Evolutionary conservation across 1,140 invertebrate species (phyloP), one percentile per base, ranked within the genome.

Genomic region (Pteromalus puparum): DNA sequence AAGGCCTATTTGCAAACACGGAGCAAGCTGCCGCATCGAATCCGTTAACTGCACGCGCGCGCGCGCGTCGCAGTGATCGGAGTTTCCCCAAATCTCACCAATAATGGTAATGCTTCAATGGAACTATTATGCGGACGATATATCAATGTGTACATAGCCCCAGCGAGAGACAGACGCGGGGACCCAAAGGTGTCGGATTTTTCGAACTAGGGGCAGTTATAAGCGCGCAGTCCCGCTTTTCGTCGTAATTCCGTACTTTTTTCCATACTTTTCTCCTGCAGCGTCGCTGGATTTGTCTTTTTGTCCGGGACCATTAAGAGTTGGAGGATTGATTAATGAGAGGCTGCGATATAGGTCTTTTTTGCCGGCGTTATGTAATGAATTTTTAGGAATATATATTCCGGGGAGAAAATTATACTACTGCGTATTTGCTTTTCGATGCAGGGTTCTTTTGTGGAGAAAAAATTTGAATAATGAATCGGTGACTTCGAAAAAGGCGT

Each of bases 1-100:
- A 86, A 90, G 89, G 87, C 88, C 90, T 93, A 93, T 92, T 93
- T 93, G 91, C 91, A 92, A 93, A 93, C 91, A 92, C 85, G 88
- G 81, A 80, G 90, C 91, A 93, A 93, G 91, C 91, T 92, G 92
- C 91, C 87, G 90, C 91, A 48, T 46, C 61, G 90, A 93, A 93
- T 93, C 91, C 90, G 91, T 91, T 92, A 90, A 42, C 76, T 83
- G 87, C 85, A 87, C 83, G 2, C 18, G 21, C 18, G 21, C 18
- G 53, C 48, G 88, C 87, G 87, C 86, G 87, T 88, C 89, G 88
- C 4, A 42, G 38, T 42, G 38, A 42, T 42, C 38, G 10, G 38
- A 61, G 89, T 92, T 92, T 91, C 91, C 91, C 91, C 87, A 92
- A 92, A 92, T 92, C 90, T 91, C 89, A 85, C 90, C 91, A 91